Evolutionary conservation across 2,888 invertebrate genomes (phyloP), one percentile per base, ranked within the genome.

Genomic region (Tromatobia lineatoria): DNA sequence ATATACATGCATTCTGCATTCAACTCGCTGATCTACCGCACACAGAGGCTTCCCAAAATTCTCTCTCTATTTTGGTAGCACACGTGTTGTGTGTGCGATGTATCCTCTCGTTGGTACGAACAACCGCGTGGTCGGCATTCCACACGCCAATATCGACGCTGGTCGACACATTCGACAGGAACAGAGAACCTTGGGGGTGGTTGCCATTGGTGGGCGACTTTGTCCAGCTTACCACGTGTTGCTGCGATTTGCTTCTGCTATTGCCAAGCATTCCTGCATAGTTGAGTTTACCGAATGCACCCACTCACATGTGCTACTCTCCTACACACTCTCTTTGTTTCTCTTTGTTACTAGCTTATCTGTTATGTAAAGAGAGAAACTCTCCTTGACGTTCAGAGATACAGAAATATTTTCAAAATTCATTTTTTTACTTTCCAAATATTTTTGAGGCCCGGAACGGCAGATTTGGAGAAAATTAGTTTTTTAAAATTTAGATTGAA

Each of bases 141-240:
- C 84, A 45, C 85, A 61, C 42, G 59, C 64, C 71, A 64, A 77
- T 64, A 75, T 83, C 74, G 70, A 81, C 54, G 52, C 67, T 13
- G 61, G 67, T 67, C 73, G 52, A 64, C 45, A 57, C 42, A 77
- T 73, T 74, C 50, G 47, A 64, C 66, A n/a, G 77, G 52, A 45
- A 71, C 66, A 57, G 29, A 18, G 64, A 29, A 42, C 69, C 45
- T 38, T 38, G 20, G 23, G 59, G 50, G 64, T 73, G 54, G 52
- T 34, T 87, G 54, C 47, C 13, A 59, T 29, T 34, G 73, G 47
- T 52, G 75, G 20, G 42, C 75, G 73, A 75, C 75, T 69, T 76
- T 74, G 61, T 47, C 57, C 45, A 42, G 59, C 38, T 74, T 50
- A 80, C 79, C 79, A 80, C 79, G 79, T 80, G 79, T 80, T 80